Conservation (phyloP, 1,140 invertebrate genomes). For the Neodiprion fabricii region DNA sequence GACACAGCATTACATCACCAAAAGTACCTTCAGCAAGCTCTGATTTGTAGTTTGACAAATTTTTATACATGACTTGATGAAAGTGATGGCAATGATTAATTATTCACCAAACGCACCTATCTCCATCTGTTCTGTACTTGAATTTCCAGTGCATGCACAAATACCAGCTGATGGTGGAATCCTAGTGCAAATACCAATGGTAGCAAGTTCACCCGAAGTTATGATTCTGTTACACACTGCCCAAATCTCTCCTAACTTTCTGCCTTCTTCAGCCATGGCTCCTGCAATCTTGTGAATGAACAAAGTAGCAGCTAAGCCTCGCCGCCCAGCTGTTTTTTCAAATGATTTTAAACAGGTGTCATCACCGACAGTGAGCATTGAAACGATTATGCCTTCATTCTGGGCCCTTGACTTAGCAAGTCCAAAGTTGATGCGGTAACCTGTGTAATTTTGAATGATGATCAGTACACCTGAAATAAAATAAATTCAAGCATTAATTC, state of each 20-base stretch:
- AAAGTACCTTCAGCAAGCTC: no score
- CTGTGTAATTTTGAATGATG: constrained; percentile 70
- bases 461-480: constrained; percentile 64
- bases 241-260: constrained; percentile 59
- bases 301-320: constrained; percentile 68
- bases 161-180: constrained; percentile 15
- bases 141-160: constrained; percentile 14
- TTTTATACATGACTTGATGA: no score
- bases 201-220: constrained; percentile 34
- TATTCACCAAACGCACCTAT: constrained; percentile 61
- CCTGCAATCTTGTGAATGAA: constrained; percentile 74
- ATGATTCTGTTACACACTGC: constrained; percentile 42
- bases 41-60: no score
- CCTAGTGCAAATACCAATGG: constrained; percentile 36
- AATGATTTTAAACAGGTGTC: constrained; percentile 56
- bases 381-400: constrained; percentile 55
- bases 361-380: constrained; percentile 52
- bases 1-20: neutral
- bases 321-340: constrained; percentile 54
- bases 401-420: constrained; percentile 63
- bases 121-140: constrained; percentile 64
- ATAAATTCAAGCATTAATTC: neutral
- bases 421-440: constrained; percentile 71
- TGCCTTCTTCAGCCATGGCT: constrained; percentile 68
- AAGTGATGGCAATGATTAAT: neutral